Percentiles rank a stretch among this genome's conserved stretches.
Conservation (phyloP, 2,888 invertebrate species). For the Drosophila hamatofila region DNA sequence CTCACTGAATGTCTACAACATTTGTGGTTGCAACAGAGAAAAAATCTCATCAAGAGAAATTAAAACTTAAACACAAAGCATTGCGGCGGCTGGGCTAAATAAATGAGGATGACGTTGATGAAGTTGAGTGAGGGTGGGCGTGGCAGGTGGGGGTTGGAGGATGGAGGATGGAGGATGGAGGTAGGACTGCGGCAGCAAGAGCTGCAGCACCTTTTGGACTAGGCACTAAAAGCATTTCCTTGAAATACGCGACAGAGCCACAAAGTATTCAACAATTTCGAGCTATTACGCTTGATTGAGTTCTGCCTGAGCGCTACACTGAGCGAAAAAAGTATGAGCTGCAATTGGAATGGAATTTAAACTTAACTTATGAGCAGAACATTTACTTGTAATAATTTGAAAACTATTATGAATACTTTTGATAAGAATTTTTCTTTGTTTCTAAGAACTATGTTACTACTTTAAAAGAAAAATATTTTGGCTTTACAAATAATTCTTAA, state of each 20-base stretch:
- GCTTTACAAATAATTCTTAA: too few relatives aligned
- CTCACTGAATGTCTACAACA: constrained; percentile 5
- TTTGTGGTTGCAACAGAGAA: constrained; percentile 32
- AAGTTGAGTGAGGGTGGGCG: background rate
- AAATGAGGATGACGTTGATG: constrained; percentile 54
- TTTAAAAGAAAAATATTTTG: too few relatives aligned
- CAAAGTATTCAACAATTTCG: constrained; percentile 54
- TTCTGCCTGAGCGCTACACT: constrained; percentile 44
- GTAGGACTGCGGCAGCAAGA: background rate
- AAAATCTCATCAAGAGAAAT: constrained; percentile 76
- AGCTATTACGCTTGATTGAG: constrained; percentile 72
- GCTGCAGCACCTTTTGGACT: constrained; percentile 16
- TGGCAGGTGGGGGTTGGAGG: background rate
- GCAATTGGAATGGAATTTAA: background rate
- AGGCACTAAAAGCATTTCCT: constrained; percentile 56
- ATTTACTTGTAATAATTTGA: too few relatives aligned
- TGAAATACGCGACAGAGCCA: constrained; percentile 19
- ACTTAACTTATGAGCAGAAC: background rate
- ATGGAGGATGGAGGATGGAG: background rate
- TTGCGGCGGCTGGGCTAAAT: constrained; percentile 36
- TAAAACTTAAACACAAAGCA: constrained; percentile 73
- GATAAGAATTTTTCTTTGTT: too few relatives aligned
- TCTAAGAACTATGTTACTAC: too few relatives aligned
- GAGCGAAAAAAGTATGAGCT: background rate
- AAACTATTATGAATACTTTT: too few relatives aligned